Evolutionary conservation across 1,140 invertebrate species (phyloP).

Genomic region (Trichomalopsis sarcophagae): DNA sequence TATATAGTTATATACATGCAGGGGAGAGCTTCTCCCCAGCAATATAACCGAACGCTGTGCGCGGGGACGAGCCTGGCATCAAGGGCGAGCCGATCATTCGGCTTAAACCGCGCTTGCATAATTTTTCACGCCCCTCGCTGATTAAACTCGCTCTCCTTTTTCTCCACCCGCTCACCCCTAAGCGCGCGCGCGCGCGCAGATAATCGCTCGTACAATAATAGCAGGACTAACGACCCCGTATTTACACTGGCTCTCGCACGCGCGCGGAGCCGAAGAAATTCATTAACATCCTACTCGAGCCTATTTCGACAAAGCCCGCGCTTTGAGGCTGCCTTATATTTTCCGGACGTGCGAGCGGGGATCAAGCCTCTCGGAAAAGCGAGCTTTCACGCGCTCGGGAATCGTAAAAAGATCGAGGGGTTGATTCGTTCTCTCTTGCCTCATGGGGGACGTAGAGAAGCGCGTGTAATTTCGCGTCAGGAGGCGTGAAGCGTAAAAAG

Average conservation of each 20-base stretch:
- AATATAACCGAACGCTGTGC: not conserved
- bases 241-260: not conserved
- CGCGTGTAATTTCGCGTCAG: not conserved
- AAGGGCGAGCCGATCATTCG: not conserved
- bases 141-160: slow-evolving; percentile 12
- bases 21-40: no score
- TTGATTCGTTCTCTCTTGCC: not conserved
- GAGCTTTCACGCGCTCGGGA: not conserved
- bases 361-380: not conserved
- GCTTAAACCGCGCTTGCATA: slow-evolving; percentile 30
- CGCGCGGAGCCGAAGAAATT: not conserved
- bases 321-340: no score
- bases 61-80: not conserved
- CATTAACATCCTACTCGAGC: not conserved
- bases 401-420: not conserved
- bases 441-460: not conserved
- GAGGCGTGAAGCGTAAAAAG: slow-evolving; percentile 26
- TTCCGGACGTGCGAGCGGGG: no score
- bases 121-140: slow-evolving; percentile 27
- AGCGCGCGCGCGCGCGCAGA: not conserved
- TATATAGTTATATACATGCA: no score
- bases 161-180: not conserved
- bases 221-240: slow-evolving; percentile 28
- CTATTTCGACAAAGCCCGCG: not conserved
- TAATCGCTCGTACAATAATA: slow-evolving; percentile 24